Evolutionary conservation across 1,140 invertebrate genomes (phyloP), one percentile per base, ranked within the genome.

Genomic region (Meloidogyne exigua): DNA sequence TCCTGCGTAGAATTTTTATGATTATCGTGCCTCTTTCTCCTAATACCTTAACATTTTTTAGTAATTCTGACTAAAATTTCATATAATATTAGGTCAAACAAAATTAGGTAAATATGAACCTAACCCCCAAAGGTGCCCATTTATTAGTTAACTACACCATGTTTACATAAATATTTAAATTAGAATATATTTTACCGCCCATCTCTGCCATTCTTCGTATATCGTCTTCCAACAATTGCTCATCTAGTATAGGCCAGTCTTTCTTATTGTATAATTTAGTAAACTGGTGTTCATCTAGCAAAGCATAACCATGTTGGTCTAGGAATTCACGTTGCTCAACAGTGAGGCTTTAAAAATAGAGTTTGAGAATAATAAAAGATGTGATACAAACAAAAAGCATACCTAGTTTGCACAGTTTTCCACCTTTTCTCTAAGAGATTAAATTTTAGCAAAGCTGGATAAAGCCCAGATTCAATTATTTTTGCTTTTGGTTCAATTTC

Each of bases 401-500:
- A 49, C 44, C n/a, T 57, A 7, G n/a, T 18, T 23, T 42, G 62
- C 13, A 78, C 63, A 28, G 18, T 32, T 26, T 65, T 64, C 77
- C 77, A 79, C 0, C 62, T 44, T 64, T 67, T 57, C 9, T 79
- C 76, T 7, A 80, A 65, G 9, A 32, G 7, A 65, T 79, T 78
- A n/a, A 79, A 65, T 57, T 63, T 79, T 21, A 79, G 13, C 9
- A 79, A 21, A 11, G 32, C 69, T 32, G 77, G 77, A 25, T 79
- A 79, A 39, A 79, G 25, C 26, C 49, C 25, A 15, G 5, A 18
- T 36, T 80, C 62, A 5, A 79, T 25, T 25, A 36, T 10, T 9
- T 66, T 42, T 18, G 21, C 26, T 66, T 79, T 69, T 23, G 77
- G 28, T 28, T 80, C 69, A 64, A 79, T 79, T 44, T 79, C 57